Conservation (phyloP, 2,113 vertebrate genomes). For the Oreochromis spilurus region DNA sequence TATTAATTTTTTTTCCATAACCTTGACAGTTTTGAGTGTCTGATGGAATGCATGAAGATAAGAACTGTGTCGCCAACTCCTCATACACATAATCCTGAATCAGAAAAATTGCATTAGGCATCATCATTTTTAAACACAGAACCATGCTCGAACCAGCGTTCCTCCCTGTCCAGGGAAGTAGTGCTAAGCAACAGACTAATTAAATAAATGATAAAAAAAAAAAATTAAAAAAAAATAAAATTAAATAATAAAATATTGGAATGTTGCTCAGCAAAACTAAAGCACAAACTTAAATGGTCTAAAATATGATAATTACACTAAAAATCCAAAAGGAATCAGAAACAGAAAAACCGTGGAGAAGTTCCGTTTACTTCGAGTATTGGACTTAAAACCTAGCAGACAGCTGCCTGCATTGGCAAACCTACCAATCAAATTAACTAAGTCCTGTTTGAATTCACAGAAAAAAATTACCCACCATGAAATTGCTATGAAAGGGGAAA, state of each 20-base stretch:
- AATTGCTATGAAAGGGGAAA: background rate
- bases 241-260: background rate
- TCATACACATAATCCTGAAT: background rate
- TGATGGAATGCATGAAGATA: background rate
- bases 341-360: background rate
- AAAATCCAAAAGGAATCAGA: background rate
- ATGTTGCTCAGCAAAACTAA: background rate
- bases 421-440: background rate
- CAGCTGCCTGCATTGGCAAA: background rate
- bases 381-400: background rate
- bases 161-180: background rate
- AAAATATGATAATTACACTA: background rate
- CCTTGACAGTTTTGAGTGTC: background rate
- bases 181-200: background rate
- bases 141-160: background rate
- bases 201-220: background rate
- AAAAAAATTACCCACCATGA: background rate
- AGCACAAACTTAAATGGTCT: background rate
- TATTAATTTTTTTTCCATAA: background rate
- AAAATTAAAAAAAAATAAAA: too few relatives aligned
- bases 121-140: background rate
- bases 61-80: background rate
- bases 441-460: background rate
- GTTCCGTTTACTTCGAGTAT: background rate
- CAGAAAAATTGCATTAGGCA: background rate